These are phyloP conservation scores for Diaphora mendica DNA, from an alignment of 2,888 invertebrate species.

Conservation along the genomic window DNA sequence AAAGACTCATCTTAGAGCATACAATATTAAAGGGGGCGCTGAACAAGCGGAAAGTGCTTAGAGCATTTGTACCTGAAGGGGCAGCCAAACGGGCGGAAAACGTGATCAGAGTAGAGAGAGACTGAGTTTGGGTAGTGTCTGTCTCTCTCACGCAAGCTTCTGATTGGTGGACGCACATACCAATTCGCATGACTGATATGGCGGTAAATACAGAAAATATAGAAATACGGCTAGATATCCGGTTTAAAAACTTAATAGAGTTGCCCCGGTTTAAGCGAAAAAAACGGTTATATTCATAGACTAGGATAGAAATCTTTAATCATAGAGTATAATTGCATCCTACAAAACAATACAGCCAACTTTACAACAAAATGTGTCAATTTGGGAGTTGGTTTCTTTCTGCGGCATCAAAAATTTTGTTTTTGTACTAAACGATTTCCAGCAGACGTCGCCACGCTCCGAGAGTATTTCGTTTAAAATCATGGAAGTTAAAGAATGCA, in stretches of 20 bases:
- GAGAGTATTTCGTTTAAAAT: conserved; percentile 55
- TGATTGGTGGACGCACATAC: no score
- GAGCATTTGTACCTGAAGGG: no score
- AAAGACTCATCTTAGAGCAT: no score
- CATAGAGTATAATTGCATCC: conserved; percentile 32
- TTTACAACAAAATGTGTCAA: conserved; percentile 39
- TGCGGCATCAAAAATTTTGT: conserved; percentile 80
- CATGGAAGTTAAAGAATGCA: conserved; percentile 85
- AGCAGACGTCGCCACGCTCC: conserved; percentile 48
- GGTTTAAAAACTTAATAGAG: conserved; percentile 8
- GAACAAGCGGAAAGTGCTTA: no score
- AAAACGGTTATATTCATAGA: conserved; percentile 15
- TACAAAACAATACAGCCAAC: conserved; percentile 29
- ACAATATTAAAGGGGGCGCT: no score
- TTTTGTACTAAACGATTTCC: conserved; percentile 62
- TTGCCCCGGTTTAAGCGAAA: conserved; percentile 4
- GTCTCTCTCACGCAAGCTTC: no score
- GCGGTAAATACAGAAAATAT: no score
- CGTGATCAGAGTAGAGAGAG: no score
- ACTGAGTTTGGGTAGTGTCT: no score
- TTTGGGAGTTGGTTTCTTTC: conserved; percentile 55
- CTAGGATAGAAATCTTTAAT: not conserved
- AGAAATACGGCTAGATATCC: no score
- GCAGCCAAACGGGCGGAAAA: no score
- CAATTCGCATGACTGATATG: no score